A percentile compares a stretch with the other conserved stretches of the same genome.
Conservation (phyloP, 2,888 invertebrate species). For the Drosophila infuscata region DNA sequence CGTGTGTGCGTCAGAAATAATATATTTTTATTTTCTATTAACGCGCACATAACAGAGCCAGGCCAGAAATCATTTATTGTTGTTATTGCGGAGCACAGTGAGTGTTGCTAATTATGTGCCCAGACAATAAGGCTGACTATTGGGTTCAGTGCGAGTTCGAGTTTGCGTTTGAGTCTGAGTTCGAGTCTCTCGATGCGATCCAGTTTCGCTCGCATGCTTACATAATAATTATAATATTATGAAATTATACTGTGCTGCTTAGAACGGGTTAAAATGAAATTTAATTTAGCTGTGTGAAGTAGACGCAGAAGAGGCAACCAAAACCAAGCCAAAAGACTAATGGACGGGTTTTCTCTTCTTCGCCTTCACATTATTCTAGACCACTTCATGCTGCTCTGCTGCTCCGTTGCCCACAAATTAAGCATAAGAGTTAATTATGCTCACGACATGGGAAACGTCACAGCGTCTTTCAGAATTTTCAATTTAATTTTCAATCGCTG, state of each 20-base stretch:
- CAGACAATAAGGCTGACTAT: conserved; percentile 16
- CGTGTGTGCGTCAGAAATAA: conserved; percentile 38
- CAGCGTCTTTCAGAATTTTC: conserved; percentile 46
- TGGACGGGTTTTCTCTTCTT: conserved; percentile 29
- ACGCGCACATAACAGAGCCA: conserved; percentile 36
- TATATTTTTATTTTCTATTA: conserved; percentile 73
- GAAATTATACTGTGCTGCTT: conserved; percentile 43
- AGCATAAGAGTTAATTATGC: conserved; percentile 67
- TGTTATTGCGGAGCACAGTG: conserved; percentile 54
- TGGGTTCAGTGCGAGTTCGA: conserved; percentile 6
- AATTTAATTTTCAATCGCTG: conserved; percentile 26
- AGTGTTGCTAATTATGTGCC: conserved; percentile 53
- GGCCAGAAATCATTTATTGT: conserved; percentile 23
- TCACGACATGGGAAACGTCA: conserved; percentile 62
- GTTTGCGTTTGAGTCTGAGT: conserved; percentile 14
- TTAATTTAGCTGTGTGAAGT: conserved; percentile 74
- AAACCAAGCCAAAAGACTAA: conserved; percentile 19
- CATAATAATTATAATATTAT: conserved; percentile 74
- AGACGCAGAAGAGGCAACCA: conserved; percentile 10
- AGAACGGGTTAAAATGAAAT: conserved; percentile 81
- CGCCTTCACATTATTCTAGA: conserved; percentile 32
- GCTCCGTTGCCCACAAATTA: conserved; percentile 14
- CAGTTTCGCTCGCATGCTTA: conserved; percentile 79
- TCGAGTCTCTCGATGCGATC: conserved; percentile 38
- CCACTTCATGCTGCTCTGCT: conserved; percentile 59